Conservation (phyloP, 2,113 vertebrate species). For the Potamarius usumacintae region DNA sequence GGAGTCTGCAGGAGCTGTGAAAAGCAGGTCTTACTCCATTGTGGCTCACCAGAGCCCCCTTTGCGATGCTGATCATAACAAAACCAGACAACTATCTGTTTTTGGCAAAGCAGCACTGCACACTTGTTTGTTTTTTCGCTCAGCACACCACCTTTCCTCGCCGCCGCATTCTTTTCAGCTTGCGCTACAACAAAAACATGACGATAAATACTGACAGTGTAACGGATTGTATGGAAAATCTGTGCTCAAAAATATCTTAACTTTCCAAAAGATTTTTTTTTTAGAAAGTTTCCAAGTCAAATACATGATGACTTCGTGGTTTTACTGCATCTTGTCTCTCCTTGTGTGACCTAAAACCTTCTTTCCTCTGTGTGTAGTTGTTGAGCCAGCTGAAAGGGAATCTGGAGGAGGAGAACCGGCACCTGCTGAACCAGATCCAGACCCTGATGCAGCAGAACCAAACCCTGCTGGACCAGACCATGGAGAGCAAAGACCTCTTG, state of each 20-base stretch:
- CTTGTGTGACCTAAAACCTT: not conserved
- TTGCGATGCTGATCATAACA: not conserved
- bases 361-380: conserved; percentile 73
- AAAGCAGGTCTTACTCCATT: too few relatives aligned
- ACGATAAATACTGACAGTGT: not conserved
- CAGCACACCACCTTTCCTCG: not conserved
- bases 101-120: not conserved
- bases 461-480: conserved; percentile 94
- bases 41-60: too few relatives aligned
- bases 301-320: too few relatives aligned
- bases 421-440: conserved; percentile 96
- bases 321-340: not conserved
- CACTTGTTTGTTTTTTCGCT: not conserved
- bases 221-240: too few relatives aligned
- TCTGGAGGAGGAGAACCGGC: conserved; percentile 96
- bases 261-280: too few relatives aligned
- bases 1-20: too few relatives aligned
- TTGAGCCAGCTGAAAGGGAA: conserved; percentile 97
- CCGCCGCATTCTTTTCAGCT: not conserved
- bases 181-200: not conserved
- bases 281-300: too few relatives aligned
- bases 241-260: not conserved
- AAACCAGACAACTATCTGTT: not conserved
- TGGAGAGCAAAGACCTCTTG: conserved; percentile 99
- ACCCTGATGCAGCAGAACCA: conserved; percentile 97